Evolutionary conservation across 2,797 vertebrate species (phyloP), one percentile per base, ranked within the genome.

Genomic region (Semotilus atromaculatus): DNA sequence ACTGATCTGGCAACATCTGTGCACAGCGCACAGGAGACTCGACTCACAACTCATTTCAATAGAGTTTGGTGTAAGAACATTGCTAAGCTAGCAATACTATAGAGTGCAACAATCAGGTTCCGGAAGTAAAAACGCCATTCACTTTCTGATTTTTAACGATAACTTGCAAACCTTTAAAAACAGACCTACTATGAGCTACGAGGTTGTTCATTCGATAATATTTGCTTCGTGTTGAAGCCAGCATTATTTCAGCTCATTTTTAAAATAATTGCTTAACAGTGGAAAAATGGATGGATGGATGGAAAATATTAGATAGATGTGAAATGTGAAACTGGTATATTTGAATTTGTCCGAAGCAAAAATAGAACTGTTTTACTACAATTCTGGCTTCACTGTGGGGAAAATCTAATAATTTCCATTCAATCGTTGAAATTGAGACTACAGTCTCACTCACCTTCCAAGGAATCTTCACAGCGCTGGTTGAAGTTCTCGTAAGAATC

Each of bases 401-500:
- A 76, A 76, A 58, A 55, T n/a, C 31, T 1, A 76, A 18, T 76
- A 0, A n/a, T 58, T 76, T 38, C 31, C 51, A 58, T 53, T 53
- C 73, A 76, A 58, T 38, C 5, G 34, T 58, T 76, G 7, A 76
- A 58, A 76, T 38, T 38, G 2, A n/a, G 51, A 58, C 51, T 18
- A 26, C 21, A 58, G 29, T 45, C 51, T 51, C 11, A 68, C 62
- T 90, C 71, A 91, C 96, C 96, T 51, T 97, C 96, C 31, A 90
- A 18, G 34, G 91, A 93, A 2, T 96, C 96, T 53, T 97, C 96
- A 0, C 92, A 95, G 34, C 91, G 95, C 66, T 94, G 92, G 53
- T 91, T 95, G 86, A 97, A 95, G 90, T 96, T 96, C 89, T 96
- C 96, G 0, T 97, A 97, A n/a, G 96, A 97, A 45, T 97, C 96